These are phyloP conservation scores for Platyrinchus mystaceus DNA, from an alignment of 2,797 vertebrate genomes.

Conservation along the genomic window DNA sequence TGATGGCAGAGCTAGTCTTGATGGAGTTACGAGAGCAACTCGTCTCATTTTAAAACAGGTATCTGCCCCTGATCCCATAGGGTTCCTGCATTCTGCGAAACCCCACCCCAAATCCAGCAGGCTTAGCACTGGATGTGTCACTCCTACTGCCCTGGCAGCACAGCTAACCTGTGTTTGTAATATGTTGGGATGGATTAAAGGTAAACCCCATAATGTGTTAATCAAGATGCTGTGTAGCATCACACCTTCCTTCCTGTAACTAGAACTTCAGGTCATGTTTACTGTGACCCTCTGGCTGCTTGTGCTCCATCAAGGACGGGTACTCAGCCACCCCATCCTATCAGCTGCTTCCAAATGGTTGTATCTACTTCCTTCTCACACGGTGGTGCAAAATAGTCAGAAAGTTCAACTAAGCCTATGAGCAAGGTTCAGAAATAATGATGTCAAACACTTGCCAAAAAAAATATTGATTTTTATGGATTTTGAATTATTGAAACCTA, in stretches of 20 bases:
- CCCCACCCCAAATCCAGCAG: neutral
- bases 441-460: rapidly evolving
- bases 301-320: neutral
- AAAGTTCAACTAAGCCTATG: neutral
- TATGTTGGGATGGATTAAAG: neutral
- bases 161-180: neutral
- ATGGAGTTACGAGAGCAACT: neutral
- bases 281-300: neutral
- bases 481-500: neutral
- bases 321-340: neutral
- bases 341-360: neutral
- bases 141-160: neutral
- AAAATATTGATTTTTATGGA: neutral
- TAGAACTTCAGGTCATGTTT: neutral
- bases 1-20: neutral
- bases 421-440: neutral
- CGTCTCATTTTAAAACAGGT: neutral
- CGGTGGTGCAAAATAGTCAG: neutral
- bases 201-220: neutral
- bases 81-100: neutral
- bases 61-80: rapidly evolving
- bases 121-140: neutral
- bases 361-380: neutral
- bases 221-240: neutral
- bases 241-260: neutral